Percentiles rank a stretch among this genome's conserved stretches.
These are phyloP conservation scores for Hoplostethus atlanticus DNA, from an alignment of 2,797 vertebrate species.

Conservation along the genomic window DNA sequence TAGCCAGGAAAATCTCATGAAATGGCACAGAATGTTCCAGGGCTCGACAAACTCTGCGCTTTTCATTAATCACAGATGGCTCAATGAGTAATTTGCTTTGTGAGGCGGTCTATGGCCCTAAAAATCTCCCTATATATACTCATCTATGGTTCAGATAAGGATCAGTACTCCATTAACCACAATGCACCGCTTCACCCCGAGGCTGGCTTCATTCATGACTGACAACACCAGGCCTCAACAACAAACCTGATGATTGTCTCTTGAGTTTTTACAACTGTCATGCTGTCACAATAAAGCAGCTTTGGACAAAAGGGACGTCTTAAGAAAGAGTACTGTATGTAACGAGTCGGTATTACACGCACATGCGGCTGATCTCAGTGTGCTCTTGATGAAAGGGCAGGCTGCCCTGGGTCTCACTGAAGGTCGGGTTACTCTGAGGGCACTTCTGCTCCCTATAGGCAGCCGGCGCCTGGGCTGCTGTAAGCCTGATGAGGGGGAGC, in stretches of 20 bases:
- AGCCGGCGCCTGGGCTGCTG: slow-evolving; percentile 29
- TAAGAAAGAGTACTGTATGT: not conserved
- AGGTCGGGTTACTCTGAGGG: slow-evolving; percentile 64
- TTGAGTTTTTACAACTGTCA: slow-evolving; percentile 18
- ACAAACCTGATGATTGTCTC: slow-evolving; percentile 35
- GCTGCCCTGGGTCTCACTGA: slow-evolving; percentile 45
- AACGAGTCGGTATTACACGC: slow-evolving; percentile 18
- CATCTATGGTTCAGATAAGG: slow-evolving; percentile 53
- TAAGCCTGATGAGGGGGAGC: slow-evolving; percentile 49
- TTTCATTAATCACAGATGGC: slow-evolving; percentile 57
- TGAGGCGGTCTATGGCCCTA: not conserved
- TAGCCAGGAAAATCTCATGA: slow-evolving; percentile 75
- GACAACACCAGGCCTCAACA: slow-evolving; percentile 18
- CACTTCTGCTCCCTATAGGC: slow-evolving; percentile 37
- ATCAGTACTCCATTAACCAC: slow-evolving; percentile 45
- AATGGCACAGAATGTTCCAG: slow-evolving; percentile 59
- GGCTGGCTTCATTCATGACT: slow-evolving; percentile 37
- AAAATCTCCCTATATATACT: slow-evolving; percentile 27
- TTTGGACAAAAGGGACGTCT: slow-evolving; percentile 7
- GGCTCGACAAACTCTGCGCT: slow-evolving; percentile 39
- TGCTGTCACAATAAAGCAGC: slow-evolving; percentile 22
- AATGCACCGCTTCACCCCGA: slow-evolving; percentile 21
- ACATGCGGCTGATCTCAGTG: slow-evolving; percentile 62
- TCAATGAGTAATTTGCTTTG: slow-evolving; percentile 33
- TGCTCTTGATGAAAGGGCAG: slow-evolving; percentile 53